Evolutionary conservation across 2,888 invertebrate genomes (phyloP).

Genomic region (Synanthedon myopaeformis): DNA sequence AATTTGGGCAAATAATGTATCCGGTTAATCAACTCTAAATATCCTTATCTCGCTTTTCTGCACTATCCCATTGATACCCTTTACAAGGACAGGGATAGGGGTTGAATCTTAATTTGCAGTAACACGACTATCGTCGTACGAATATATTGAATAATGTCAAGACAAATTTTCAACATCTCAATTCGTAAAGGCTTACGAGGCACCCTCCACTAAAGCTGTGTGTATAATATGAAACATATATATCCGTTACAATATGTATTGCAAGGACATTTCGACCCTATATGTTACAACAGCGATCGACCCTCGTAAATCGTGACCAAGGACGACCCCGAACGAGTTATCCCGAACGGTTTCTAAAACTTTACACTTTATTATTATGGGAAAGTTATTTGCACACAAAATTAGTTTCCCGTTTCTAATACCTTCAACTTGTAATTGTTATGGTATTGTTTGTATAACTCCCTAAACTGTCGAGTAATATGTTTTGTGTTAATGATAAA

Average conservation of each 20-base stretch:
- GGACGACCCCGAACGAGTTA: conserved; percentile 20
- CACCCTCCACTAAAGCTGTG: no score
- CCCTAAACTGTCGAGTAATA: background rate
- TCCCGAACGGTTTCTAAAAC: conserved; percentile 1
- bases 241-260: background rate
- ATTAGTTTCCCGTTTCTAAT: background rate
- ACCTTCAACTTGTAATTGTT: background rate
- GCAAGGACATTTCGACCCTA: conserved; percentile 4
- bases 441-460: background rate
- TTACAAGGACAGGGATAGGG: no score
- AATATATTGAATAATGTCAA: no score
- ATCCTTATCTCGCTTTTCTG: no score
- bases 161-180: no score
- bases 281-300: conserved; percentile 10
- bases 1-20: no score
- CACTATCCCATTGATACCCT: no score
- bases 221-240: background rate
- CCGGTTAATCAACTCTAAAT: no score
- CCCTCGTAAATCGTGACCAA: conserved; percentile 29
- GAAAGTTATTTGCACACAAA: background rate
- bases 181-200: no score
- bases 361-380: background rate
- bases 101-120: no score
- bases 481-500: background rate
- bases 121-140: no score